A percentile compares a stretch with the other conserved stretches of the same genome.
Conservation (phyloP, 1,140 invertebrate genomes). For the Holcopasites calliopsidis region DNA sequence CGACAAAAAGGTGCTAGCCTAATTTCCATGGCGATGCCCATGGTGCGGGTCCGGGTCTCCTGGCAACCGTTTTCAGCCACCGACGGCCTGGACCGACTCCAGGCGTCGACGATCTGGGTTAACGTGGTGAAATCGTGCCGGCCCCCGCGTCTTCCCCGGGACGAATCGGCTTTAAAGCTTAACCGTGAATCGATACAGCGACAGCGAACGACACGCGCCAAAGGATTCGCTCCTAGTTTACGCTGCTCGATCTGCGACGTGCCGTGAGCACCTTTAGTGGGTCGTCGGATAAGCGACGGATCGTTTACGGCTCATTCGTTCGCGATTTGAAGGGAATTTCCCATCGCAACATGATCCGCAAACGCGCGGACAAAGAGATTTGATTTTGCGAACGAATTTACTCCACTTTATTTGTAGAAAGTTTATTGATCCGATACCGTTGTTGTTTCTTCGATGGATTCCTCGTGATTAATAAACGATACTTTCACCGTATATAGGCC, state of each 20-base stretch:
- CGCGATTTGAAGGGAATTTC: no score
- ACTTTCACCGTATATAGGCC: neutral
- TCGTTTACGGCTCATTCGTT: neutral
- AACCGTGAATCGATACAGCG: slow-evolving; percentile 50
- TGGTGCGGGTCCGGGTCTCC: slow-evolving; percentile 55
- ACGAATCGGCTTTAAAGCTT: slow-evolving; percentile 56
- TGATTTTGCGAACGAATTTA: neutral
- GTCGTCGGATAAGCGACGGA: neutral
- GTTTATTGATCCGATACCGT: no score
- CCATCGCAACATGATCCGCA: no score
- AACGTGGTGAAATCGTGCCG: slow-evolving; percentile 65
- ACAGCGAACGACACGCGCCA: slow-evolving; percentile 17
- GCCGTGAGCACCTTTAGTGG: neutral
- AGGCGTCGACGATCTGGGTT: slow-evolving; percentile 72
- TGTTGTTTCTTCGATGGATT: no score
- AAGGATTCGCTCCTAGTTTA: slow-evolving; percentile 11
- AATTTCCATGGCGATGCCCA: slow-evolving; percentile 53
- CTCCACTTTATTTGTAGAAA: no score
- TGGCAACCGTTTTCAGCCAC: slow-evolving; percentile 60
- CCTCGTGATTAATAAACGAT: neutral
- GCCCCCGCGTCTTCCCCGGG: slow-evolving; percentile 31
- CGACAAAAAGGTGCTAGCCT: slow-evolving; percentile 54
- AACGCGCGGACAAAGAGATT: neutral
- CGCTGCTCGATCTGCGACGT: neutral
- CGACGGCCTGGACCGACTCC: slow-evolving; percentile 69